Conservation (phyloP, 2,888 invertebrate genomes). For the Orchesella flavescens region DNA sequence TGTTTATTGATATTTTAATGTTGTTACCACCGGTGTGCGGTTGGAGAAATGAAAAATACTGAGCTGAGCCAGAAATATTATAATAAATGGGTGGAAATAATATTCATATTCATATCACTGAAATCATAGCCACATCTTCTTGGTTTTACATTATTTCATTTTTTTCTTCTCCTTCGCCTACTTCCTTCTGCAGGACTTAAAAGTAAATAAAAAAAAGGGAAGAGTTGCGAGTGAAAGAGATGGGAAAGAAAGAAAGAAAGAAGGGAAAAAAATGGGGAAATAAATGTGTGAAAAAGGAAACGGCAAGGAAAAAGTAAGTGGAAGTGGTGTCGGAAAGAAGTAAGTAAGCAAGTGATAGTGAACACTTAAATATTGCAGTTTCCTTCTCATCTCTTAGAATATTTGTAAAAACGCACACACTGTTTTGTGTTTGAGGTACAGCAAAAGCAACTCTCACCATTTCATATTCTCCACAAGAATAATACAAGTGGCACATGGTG, state of each 20-base stretch:
- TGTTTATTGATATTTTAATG: conserved; percentile 9
- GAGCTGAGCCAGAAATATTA: background rate
- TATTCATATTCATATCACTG: conserved; percentile 37
- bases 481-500: conserved; percentile 37
- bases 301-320: conserved; percentile 40
- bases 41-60: conserved; percentile 22
- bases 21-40: background rate
- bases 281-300: conserved; percentile 53
- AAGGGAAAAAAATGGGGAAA: conserved; percentile 39
- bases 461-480: conserved; percentile 29
- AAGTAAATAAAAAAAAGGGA: conserved; percentile 52
- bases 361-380: conserved; percentile 62
- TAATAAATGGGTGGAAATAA: conserved; percentile 29
- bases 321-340: conserved; percentile 49
- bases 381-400: conserved; percentile 53
- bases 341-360: conserved; percentile 58
- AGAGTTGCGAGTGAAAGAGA: conserved; percentile 16
- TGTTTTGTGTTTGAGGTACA: conserved; percentile 1
- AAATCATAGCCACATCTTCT: conserved; percentile 15
- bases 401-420: conserved; percentile 5
- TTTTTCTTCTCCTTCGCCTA: conserved; percentile 24
- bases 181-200: conserved; percentile 51
- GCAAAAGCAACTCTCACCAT: conserved; percentile 7
- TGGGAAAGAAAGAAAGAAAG: conserved; percentile 9
- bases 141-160: conserved; percentile 45